A percentile compares a stretch with the other conserved stretches of the same genome.
These are phyloP conservation scores for Heliothis subflexa DNA, from an alignment of 1,140 invertebrate genomes.

Conservation along the genomic window DNA sequence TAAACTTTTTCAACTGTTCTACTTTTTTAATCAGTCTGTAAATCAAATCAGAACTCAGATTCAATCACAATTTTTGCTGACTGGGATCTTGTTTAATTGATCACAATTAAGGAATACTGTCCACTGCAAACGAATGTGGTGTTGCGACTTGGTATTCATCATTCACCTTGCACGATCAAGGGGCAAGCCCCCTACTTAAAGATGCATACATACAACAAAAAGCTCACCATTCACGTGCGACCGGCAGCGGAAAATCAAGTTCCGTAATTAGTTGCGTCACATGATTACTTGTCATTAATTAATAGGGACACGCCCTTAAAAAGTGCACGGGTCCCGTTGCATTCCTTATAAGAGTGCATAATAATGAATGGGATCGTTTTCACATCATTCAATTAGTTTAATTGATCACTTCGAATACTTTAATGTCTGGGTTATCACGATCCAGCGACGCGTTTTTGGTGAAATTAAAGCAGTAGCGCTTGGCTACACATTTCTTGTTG, in stretches of 20 bases:
- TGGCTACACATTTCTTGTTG: slow-evolving; percentile 3
- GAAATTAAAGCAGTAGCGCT: slow-evolving; percentile 25
- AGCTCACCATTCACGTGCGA: slow-evolving; percentile 32
- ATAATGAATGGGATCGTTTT: slow-evolving; percentile 37
- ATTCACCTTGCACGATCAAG: slow-evolving; percentile 24
- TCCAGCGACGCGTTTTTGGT: slow-evolving; percentile 2
- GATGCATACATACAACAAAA: slow-evolving; percentile 38
- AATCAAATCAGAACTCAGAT: background rate
- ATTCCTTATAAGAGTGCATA: slow-evolving; percentile 14
- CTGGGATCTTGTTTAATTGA: slow-evolving; percentile 1
- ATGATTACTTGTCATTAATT: slow-evolving; percentile 28
- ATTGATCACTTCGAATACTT: slow-evolving; percentile 36
- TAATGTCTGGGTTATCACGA: slow-evolving; percentile 26
- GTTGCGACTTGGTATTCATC: slow-evolving; percentile 18
- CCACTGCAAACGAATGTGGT: slow-evolving; percentile 11
- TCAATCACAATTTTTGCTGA: background rate
- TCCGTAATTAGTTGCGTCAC: slow-evolving; percentile 39
- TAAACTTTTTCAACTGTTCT: background rate
- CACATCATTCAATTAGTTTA: slow-evolving; percentile 37
- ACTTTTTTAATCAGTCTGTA: no score
- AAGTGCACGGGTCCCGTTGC: slow-evolving; percentile 31
- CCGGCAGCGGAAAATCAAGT: slow-evolving; percentile 35
- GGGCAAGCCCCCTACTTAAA: slow-evolving; percentile 38
- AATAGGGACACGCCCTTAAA: slow-evolving; percentile 30
- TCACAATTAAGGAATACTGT: slow-evolving; percentile 10